Conservation (phyloP, 2,797 vertebrate species). For the Spondyliosoma cantharus region DNA sequence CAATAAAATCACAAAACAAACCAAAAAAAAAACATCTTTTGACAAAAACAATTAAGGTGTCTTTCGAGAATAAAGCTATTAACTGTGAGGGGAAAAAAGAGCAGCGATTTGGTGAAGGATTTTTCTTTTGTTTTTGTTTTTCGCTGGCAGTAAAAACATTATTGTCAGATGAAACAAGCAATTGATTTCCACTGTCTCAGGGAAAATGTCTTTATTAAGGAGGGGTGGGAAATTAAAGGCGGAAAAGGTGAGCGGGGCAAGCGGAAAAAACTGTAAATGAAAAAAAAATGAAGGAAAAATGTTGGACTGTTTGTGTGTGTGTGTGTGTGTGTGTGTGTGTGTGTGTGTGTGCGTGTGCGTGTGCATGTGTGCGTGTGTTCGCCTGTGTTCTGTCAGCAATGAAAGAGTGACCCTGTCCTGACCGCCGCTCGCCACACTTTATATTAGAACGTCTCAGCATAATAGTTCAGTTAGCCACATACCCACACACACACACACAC, state of each 20-base stretch:
- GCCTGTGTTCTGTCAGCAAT: slow-evolving; percentile 60
- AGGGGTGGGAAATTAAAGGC: slow-evolving; percentile 31
- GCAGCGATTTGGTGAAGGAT: slow-evolving; percentile 16
- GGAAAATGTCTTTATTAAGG: slow-evolving; percentile 51
- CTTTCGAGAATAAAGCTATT: slow-evolving; percentile 47
- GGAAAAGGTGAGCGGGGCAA: neutral
- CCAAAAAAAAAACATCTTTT: slow-evolving; percentile 3
- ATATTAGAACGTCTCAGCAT: slow-evolving; percentile 65
- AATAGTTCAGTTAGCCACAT: slow-evolving; percentile 49
- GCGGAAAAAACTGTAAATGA: neutral
- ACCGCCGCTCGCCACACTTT: slow-evolving; percentile 59
- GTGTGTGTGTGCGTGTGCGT: slow-evolving; percentile 6
- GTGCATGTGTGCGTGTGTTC: neutral
- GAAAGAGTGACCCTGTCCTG: slow-evolving; percentile 61
- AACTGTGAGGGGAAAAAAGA: slow-evolving; percentile 28
- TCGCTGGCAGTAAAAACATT: slow-evolving; percentile 39
- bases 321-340: slow-evolving; percentile 10
- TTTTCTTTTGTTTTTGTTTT: slow-evolving; percentile 47
- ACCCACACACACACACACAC: slow-evolving; percentile 17
- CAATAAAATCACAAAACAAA: slow-evolving; percentile 26
- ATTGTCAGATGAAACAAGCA: slow-evolving; percentile 64
- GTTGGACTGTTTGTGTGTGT: neutral
- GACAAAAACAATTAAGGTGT: slow-evolving; percentile 22
- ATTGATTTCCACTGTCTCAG: slow-evolving; percentile 67
- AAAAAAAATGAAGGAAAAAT: slow-evolving; percentile 25